These are phyloP conservation scores for Gymnopithys bicolor DNA, from an alignment of 2,797 vertebrate species.

Conservation along the genomic window DNA sequence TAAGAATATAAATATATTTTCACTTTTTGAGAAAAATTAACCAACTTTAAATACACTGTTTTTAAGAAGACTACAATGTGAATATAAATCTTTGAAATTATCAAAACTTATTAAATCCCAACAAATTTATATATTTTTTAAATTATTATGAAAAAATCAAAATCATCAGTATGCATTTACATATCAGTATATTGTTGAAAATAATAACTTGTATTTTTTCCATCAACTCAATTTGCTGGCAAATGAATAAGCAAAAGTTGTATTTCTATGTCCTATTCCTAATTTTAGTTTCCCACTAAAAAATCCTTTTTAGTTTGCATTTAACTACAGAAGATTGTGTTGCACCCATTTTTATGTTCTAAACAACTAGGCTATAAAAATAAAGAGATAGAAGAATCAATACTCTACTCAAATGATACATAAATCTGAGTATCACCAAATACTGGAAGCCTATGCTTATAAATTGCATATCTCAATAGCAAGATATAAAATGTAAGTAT, in stretches of 20 bases:
- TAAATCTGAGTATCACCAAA: constrained; percentile 1
- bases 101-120: background rate
- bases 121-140: background rate
- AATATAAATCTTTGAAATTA: background rate
- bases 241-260: background rate
- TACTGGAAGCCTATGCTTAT: background rate
- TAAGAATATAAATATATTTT: background rate
- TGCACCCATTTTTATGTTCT: background rate
- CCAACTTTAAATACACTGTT: background rate
- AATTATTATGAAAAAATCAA: background rate
- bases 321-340: background rate
- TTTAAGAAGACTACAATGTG: background rate
- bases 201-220: background rate
- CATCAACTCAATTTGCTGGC: background rate
- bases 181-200: background rate
- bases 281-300: background rate
- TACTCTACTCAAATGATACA: constrained; percentile 17
- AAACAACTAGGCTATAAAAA: background rate
- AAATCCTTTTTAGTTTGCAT: background rate
- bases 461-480: background rate
- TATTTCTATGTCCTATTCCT: background rate
- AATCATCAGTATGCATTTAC: background rate
- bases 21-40: background rate
- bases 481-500: background rate
- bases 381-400: constrained; percentile 12